Base-by-base conservation (phyloP, 2,797 vertebrate species). In the Artibeus jamaicensis region DNA sequence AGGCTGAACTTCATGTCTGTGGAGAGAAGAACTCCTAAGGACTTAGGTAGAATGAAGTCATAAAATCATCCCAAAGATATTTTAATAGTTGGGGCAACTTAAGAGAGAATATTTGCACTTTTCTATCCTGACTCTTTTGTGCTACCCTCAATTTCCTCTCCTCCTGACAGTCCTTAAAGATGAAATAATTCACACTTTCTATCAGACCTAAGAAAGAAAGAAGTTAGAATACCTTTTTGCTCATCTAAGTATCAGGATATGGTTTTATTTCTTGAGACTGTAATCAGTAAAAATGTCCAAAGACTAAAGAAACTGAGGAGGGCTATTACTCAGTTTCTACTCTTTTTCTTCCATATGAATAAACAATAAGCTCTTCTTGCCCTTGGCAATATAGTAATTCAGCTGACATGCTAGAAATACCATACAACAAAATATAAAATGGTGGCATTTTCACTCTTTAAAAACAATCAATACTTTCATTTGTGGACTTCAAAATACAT, bases 401-500 rank as follows among this genome's bases (percentile, higher is more conserved):
- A 79, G 82, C 44, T 95, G 93, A 96, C 62, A 89, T 62, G 78
- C 78, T 93, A 86, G 86, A 96, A 96, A 96, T 95, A 97, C n/a
- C 95, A 93, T 44, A 95, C 83, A 94, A 59, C 48, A 95, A 94
- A 93, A 92, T 48, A 94, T 84, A 96, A 97, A 96, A 93, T 39
- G 32, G 83, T 96, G 88, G 89, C 62, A 93, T 95, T 97, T 88
- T 95, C 73, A 93, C 46, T 86, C 82, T 96, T 96, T 96, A 95
- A 95, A 97, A 97, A 96, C 82, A 97, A 94, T 97, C 96, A 90
- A 50, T 95, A 92, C 83, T 96, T 97, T 97, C 86, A 95, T 86
- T 97, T 95, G 57, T 94, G 82, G 70, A 96, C 82, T 96, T 95
- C 92, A 92, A 95, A 96, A 88, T 95, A 94, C 42, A 84, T 46